Conservation (phyloP, 2,888 invertebrate species). For the Galeruca laticollis region DNA sequence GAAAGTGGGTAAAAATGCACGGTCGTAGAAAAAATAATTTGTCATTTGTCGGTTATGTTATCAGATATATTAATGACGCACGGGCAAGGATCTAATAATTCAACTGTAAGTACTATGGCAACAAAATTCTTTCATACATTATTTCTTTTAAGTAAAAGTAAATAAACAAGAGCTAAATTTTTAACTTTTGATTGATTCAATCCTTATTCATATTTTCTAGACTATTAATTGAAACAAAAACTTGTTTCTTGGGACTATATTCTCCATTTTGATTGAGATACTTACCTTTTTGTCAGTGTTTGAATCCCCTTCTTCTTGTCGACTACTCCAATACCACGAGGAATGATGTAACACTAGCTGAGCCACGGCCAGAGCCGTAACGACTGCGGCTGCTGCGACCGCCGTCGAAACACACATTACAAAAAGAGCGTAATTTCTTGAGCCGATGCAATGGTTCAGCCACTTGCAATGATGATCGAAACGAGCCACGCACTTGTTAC, state of each 20-base stretch:
- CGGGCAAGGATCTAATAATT: too few relatives aligned
- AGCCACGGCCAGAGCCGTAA: constrained; percentile 77
- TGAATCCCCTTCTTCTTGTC: constrained; percentile 59
- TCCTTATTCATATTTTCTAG: too few relatives aligned
- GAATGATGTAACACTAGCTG: constrained; percentile 78
- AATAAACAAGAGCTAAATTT: too few relatives aligned
- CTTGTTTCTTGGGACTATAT: not conserved
- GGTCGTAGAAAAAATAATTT: too few relatives aligned
- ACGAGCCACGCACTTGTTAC: constrained; percentile 95
- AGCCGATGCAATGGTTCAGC: constrained; percentile 97
- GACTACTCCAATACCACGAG: constrained; percentile 65
- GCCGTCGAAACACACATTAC: constrained; percentile 85
- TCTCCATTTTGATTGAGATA: not conserved
- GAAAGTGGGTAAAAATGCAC: too few relatives aligned
- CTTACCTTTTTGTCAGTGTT: constrained; percentile 50
- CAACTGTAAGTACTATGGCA: too few relatives aligned
- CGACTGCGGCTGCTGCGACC: constrained; percentile 77
- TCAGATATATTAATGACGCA: too few relatives aligned
- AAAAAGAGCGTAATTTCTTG: constrained; percentile 88
- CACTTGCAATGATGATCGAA: constrained; percentile 99
- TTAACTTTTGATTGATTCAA: too few relatives aligned
- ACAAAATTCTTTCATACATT: too few relatives aligned
- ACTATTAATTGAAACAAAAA: too few relatives aligned
- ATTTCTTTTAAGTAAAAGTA: too few relatives aligned
- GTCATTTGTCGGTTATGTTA: too few relatives aligned